phyloP scores from a whole-genome alignment of 2,797 vertebrate genomes.

The Macropus fuliginosus region DNA sequence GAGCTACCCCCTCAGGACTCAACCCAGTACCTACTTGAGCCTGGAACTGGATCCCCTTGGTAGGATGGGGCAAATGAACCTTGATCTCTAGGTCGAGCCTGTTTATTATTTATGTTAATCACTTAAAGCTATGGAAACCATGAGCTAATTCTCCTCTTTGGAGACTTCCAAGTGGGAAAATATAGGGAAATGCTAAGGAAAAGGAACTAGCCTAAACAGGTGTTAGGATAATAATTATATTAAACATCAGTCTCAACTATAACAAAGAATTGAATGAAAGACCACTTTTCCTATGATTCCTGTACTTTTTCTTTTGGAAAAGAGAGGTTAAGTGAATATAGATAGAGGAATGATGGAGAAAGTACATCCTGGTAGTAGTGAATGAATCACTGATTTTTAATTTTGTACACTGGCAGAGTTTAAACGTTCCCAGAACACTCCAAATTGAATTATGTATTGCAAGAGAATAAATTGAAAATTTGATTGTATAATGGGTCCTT shows the following conservation, averaged over 20 bases:
- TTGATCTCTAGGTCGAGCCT: not conserved
- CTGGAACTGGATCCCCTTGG: not conserved
- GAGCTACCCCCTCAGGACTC: not conserved
- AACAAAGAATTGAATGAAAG: not conserved
- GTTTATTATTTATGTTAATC: not conserved
- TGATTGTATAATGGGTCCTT: not conserved
- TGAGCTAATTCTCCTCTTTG: not conserved
- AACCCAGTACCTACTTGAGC: not conserved
- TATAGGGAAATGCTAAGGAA: not conserved
- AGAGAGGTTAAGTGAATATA: slow-evolving; percentile 5
- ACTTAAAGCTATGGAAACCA: not conserved
- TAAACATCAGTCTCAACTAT: not conserved
- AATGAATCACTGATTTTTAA: not conserved
- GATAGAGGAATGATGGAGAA: slow-evolving; percentile 6
- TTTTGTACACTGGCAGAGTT: slow-evolving; percentile 17
- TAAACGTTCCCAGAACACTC: slow-evolving; percentile 36
- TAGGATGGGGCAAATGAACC: not conserved
- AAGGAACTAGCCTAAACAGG: not conserved
- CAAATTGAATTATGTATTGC: not conserved
- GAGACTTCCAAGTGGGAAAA: not conserved
- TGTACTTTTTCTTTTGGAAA: slow-evolving; percentile 1
- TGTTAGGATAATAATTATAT: not conserved
- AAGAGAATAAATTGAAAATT: slow-evolving; percentile 44
- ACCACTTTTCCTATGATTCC: not conserved
- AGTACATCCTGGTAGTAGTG: not conserved